A percentile compares a stretch with the other conserved stretches of the same genome.
These are phyloP conservation scores for Aphodius sticticus DNA, from an alignment of 2,888 invertebrate species.

Conservation along the genomic window DNA sequence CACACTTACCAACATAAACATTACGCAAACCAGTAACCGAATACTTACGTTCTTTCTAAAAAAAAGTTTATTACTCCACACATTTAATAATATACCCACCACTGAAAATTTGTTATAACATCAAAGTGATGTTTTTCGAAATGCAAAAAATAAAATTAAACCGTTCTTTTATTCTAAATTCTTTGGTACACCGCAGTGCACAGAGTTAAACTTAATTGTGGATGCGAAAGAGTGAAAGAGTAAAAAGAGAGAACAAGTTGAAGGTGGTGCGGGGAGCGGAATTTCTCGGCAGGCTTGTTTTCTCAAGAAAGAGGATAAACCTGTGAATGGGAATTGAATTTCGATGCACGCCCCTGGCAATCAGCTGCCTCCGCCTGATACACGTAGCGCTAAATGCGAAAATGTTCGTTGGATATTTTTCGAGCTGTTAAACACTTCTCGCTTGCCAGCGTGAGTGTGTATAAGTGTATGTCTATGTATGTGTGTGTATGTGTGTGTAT, in stretches of 20 bases:
- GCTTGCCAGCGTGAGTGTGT: neutral
- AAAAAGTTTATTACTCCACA: no score
- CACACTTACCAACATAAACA: neutral
- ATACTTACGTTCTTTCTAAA: neutral
- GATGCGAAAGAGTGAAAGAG: neutral
- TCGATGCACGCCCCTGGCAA: constrained; percentile 29
- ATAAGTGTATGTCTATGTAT: neutral
- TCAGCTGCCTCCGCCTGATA: constrained; percentile 21
- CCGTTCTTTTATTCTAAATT: no score
- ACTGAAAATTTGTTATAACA: no score
- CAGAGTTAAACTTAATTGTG: neutral
- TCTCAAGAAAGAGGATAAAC: constrained; percentile 16
- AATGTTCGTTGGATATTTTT: constrained; percentile 20
- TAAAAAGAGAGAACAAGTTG: neutral
- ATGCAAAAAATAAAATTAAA: no score
- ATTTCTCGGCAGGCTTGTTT: neutral
- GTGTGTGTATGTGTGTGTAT: no score
- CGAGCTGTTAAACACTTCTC: neutral
- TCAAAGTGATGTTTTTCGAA: no score
- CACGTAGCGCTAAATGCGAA: constrained; percentile 23
- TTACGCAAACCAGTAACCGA: neutral
- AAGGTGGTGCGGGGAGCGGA: neutral
- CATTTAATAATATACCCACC: no score
- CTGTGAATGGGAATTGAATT: constrained; percentile 22
- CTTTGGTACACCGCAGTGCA: no score